Evolutionary conservation across 2,888 invertebrate genomes (phyloP).

Genomic region (Camponotus fellah): DNA sequence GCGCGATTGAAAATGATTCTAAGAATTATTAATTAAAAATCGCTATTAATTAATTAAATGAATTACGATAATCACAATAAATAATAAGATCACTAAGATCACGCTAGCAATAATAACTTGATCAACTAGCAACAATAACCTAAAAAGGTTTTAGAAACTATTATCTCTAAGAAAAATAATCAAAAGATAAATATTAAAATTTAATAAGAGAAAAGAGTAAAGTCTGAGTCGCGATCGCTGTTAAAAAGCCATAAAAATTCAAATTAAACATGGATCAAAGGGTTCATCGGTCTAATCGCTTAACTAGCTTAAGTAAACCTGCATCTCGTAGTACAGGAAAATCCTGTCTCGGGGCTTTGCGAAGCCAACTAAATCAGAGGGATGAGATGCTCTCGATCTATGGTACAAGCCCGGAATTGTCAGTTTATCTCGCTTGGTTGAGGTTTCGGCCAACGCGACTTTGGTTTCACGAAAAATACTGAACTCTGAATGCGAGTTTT

Average conservation of each 20-base stretch:
- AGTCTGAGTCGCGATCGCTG: neutral
- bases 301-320: slow-evolving; percentile 70
- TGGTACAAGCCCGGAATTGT: slow-evolving; percentile 34
- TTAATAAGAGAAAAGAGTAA: neutral
- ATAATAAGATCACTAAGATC: neutral
- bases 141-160: neutral
- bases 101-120: neutral
- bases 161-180: neutral
- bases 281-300: slow-evolving; percentile 67
- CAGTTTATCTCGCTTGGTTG: slow-evolving; percentile 59
- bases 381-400: slow-evolving; percentile 21
- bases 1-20: neutral
- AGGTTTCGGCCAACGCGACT: slow-evolving; percentile 30
- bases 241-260: slow-evolving; percentile 23
- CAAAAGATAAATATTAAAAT: neutral
- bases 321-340: slow-evolving; percentile 30
- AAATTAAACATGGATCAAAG: slow-evolving; percentile 59
- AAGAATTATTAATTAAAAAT: neutral
- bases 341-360: slow-evolving; percentile 70
- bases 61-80: neutral
- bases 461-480: slow-evolving; percentile 31
- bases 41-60: neutral
- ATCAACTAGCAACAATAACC: neutral
- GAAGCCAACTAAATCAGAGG: slow-evolving; percentile 74
- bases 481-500: neutral